Conservation (phyloP, 2,113 vertebrate species). For the Garra rufa region DNA sequence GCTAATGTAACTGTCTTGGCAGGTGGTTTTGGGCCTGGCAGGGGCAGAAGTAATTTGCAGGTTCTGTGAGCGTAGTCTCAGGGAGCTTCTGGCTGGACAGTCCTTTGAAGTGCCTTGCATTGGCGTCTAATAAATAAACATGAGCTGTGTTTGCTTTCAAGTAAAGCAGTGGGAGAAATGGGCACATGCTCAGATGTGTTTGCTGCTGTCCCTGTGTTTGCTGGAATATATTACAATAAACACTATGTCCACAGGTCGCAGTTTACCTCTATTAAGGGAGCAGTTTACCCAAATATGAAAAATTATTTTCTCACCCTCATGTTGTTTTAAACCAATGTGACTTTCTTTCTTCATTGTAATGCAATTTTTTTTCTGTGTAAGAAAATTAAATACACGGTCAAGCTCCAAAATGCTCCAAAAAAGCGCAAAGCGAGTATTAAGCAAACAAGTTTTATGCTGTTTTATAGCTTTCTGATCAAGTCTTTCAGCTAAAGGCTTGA, state of each 20-base stretch:
- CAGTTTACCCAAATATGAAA: neutral
- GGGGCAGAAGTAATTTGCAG: conserved; percentile 30
- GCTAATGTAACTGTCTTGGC: conserved; percentile 3
- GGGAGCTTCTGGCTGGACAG: conserved; percentile 48
- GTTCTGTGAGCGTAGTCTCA: neutral
- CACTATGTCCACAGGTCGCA: conserved; percentile 14
- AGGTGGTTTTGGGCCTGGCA: conserved; percentile 28
- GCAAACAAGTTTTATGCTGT: neutral
- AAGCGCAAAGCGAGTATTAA: neutral
- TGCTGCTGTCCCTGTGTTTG: neutral
- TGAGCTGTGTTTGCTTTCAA: conserved; percentile 58
- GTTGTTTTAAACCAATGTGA: neutral
- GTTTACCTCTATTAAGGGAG: neutral
- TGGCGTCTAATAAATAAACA: conserved; percentile 68
- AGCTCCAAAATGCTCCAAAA: neutral
- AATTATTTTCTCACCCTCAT: neutral
- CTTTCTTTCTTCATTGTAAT: neutral
- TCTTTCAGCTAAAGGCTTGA: neutral
- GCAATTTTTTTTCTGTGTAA: neutral
- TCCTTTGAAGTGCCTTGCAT: conserved; percentile 69
- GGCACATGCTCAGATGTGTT: conserved; percentile 22
- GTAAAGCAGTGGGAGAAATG: conserved; percentile 35
- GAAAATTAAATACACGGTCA: neutral
- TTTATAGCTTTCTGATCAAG: neutral
- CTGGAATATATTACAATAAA: conserved; percentile 37